A percentile compares a stretch with the other conserved stretches of the same genome.
These are phyloP conservation scores for Solenopsis fugax DNA, from an alignment of 1,140 invertebrate genomes.

Conservation along the genomic window DNA sequence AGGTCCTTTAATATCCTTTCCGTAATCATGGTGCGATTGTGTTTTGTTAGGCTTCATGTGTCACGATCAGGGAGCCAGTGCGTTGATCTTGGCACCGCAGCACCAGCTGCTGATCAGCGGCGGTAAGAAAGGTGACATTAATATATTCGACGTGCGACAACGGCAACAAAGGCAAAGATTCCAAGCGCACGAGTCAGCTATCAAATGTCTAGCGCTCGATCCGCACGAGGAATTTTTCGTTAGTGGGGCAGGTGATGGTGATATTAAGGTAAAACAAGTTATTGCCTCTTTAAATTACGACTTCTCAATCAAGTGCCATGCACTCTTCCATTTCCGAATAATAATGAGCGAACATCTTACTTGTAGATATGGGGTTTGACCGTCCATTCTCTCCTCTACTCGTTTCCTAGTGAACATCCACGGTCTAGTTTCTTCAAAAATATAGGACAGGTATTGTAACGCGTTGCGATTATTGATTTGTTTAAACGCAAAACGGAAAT, in stretches of 20 bases:
- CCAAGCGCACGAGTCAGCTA: slow-evolving; percentile 96
- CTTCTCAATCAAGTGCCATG: neutral
- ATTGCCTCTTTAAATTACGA: neutral
- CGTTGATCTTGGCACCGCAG: slow-evolving; percentile 96
- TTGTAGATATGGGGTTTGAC: slow-evolving; percentile 96
- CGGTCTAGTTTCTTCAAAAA: slow-evolving; percentile 98
- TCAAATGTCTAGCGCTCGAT: slow-evolving; percentile 98
- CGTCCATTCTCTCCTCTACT: slow-evolving; percentile 94
- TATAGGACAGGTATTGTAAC: slow-evolving; percentile 91
- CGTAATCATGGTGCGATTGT: neutral
- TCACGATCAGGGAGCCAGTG: slow-evolving; percentile 96
- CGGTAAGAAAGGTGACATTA: slow-evolving; percentile 98
- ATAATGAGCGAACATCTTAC: neutral
- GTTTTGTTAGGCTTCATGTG: slow-evolving; percentile 92
- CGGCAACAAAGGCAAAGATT: slow-evolving; percentile 95
- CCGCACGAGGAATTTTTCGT: slow-evolving; percentile 98
- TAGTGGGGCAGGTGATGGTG: slow-evolving; percentile 99
- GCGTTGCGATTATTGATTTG: neutral
- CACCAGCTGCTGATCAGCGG: slow-evolving; percentile 97
- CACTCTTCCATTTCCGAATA: slow-evolving; percentile 67
- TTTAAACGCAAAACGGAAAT: neutral
- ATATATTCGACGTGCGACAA: slow-evolving; percentile 97
- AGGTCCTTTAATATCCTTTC: neutral
- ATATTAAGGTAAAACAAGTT: slow-evolving; percentile 94
- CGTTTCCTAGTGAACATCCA: slow-evolving; percentile 97